Percentiles rank a stretch among this genome's conserved stretches.
Conservation (phyloP, 2,797 vertebrate species). For the Ptychobarbus kaznakovi region DNA sequence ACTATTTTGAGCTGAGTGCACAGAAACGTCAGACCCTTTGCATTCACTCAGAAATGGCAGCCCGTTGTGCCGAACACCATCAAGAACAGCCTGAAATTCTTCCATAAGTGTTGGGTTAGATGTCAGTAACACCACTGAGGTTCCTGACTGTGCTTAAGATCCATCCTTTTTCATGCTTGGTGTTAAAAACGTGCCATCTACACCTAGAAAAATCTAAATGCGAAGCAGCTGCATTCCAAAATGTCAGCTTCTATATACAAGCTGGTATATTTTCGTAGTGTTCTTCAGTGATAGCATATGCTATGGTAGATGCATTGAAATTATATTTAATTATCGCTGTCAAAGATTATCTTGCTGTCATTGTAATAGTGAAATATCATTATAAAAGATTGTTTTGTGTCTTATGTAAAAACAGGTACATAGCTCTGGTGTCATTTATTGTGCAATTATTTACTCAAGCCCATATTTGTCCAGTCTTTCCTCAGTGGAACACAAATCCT, state of each 20-base stretch:
- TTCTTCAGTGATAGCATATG: background rate
- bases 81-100: background rate
- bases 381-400: background rate
- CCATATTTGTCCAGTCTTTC: background rate
- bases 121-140: slow-evolving; percentile 12
- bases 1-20: slow-evolving; percentile 18
- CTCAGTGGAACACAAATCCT: background rate
- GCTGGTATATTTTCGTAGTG: background rate
- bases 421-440: slow-evolving; percentile 77
- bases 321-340: background rate
- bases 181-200: background rate
- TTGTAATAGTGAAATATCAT: background rate
- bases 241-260: slow-evolving; percentile 18
- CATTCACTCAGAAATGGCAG: slow-evolving; percentile 5
- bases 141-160: background rate
- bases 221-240: background rate
- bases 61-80: background rate
- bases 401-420: background rate
- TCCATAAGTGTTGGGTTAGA: slow-evolving; percentile 16
- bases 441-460: background rate
- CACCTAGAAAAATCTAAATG: background rate
- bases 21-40: background rate
- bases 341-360: background rate
- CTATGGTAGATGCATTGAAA: background rate
- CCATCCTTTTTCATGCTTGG: background rate